Conservation (phyloP, 2,888 invertebrate genomes). For the Colletes collaris region DNA sequence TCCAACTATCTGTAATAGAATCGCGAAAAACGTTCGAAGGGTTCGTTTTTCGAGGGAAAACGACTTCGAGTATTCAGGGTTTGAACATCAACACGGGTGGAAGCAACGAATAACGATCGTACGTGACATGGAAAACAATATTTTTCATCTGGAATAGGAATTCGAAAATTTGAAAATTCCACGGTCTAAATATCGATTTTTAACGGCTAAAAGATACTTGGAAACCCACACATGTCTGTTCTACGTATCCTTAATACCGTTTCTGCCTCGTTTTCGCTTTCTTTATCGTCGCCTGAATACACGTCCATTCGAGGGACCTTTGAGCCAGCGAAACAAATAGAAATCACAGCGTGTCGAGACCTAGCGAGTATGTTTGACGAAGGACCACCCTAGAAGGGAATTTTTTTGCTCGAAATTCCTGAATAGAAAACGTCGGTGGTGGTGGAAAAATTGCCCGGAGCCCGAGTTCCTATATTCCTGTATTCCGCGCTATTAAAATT, state of each 20-base stretch:
- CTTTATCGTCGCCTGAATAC: conserved; percentile 6
- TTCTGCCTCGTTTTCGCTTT: conserved; percentile 15
- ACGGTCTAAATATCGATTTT: no score
- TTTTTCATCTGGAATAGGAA: no score
- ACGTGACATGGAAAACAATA: no score
- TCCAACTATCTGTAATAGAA: no score
- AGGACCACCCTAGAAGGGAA: not conserved
- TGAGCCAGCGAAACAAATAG: conserved; percentile 20
- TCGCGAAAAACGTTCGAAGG: no score
- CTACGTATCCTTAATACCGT: conserved; percentile 6
- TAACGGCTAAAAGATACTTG: no score
- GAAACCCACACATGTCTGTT: no score
- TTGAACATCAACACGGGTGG: no score
- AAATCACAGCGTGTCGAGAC: conserved; percentile 16
- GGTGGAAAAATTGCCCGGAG: conserved; percentile 6
- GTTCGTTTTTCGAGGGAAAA: no score
- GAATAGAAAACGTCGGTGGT: conserved; percentile 16
- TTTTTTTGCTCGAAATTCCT: conserved; percentile 17
- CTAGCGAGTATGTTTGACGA: not conserved
- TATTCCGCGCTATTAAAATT: not conserved
- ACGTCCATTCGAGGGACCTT: conserved; percentile 14
- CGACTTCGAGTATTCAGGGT: no score
- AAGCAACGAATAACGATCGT: no score
- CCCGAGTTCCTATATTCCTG: not conserved
- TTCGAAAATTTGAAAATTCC: no score